Conservation (phyloP, 1,140 invertebrate genomes). For the Pachypsylla venusta region DNA sequence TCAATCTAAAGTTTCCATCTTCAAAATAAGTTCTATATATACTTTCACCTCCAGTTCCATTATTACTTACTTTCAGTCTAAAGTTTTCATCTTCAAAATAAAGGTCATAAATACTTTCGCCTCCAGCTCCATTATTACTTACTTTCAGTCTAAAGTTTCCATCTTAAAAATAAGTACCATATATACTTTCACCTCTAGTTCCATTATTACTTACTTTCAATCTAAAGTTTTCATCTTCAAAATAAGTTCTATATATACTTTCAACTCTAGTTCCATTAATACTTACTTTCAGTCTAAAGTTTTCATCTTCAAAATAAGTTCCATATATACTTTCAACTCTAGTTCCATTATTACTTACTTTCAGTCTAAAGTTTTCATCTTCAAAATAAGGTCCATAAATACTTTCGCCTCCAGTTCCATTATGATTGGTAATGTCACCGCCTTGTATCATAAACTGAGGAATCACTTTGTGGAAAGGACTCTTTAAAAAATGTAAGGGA, state of each 20-base stretch:
- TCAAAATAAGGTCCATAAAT: slow-evolving; percentile 83
- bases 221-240: no score
- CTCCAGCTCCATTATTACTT: slow-evolving; percentile 56
- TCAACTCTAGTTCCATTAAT: slow-evolving; percentile 50
- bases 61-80: slow-evolving; percentile 38
- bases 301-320: slow-evolving; percentile 75
- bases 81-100: slow-evolving; percentile 88
- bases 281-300: slow-evolving; percentile 51
- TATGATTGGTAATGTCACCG: slow-evolving; percentile 61
- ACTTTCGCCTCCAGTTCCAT: slow-evolving; percentile 81
- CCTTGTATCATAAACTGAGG: slow-evolving; percentile 69
- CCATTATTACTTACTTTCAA: no score
- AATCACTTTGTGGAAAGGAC: slow-evolving; percentile 59
- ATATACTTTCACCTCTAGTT: no score
- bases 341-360: slow-evolving; percentile 32
- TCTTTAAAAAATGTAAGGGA: slow-evolving; percentile 58
- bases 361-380: slow-evolving; percentile 73
- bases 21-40: no score
- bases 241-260: no score
- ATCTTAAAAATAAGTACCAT: no score
- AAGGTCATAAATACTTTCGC: slow-evolving; percentile 85
- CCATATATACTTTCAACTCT: slow-evolving; percentile 44
- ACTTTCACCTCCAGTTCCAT: no score
- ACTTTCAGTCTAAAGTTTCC: no score
- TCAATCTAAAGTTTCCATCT: no score